Percentiles rank a stretch among this genome's conserved stretches.
Conservation (phyloP, 2,113 vertebrate species). For the Lanius ludovicianus region DNA sequence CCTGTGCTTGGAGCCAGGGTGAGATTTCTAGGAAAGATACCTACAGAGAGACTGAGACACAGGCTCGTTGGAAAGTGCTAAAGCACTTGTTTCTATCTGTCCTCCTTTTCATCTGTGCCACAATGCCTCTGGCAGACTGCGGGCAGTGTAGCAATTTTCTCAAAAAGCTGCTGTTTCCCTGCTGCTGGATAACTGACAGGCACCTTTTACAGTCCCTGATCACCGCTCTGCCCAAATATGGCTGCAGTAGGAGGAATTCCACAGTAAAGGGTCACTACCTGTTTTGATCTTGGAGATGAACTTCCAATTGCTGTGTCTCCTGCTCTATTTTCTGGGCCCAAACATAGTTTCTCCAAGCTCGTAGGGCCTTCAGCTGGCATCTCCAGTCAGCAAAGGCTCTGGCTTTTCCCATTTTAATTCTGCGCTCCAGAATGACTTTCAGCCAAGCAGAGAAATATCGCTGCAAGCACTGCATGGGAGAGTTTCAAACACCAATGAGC, state of each 20-base stretch:
- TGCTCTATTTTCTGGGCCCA: constrained; percentile 76
- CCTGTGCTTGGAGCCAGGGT: not conserved
- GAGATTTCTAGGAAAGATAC: not conserved
- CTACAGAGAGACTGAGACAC: not conserved
- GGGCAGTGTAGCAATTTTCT: not conserved
- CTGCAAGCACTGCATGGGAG: constrained; percentile 81
- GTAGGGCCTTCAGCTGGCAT: constrained; percentile 81
- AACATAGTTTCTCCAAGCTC: constrained; percentile 82
- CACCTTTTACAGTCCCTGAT: not conserved
- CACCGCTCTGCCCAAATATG: not conserved
- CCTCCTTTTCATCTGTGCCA: not conserved
- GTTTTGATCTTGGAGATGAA: constrained; percentile 81
- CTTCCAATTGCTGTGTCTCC: constrained; percentile 77
- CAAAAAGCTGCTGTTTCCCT: not conserved
- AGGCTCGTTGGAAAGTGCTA: not conserved
- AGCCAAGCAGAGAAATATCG: constrained; percentile 90
- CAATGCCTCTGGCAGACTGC: not conserved
- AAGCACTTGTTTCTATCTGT: not conserved
- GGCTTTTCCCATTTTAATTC: constrained; percentile 86
- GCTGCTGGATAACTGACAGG: not conserved
- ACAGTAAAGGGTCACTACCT: constrained; percentile 70
- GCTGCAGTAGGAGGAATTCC: not conserved
- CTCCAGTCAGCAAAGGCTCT: constrained; percentile 87
- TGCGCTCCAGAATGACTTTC: constrained; percentile 80
- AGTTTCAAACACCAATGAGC: constrained; percentile 41